These are phyloP conservation scores for Pterocles gutturalis DNA, from an alignment of 2,113 vertebrate species.

Conservation along the genomic window DNA sequence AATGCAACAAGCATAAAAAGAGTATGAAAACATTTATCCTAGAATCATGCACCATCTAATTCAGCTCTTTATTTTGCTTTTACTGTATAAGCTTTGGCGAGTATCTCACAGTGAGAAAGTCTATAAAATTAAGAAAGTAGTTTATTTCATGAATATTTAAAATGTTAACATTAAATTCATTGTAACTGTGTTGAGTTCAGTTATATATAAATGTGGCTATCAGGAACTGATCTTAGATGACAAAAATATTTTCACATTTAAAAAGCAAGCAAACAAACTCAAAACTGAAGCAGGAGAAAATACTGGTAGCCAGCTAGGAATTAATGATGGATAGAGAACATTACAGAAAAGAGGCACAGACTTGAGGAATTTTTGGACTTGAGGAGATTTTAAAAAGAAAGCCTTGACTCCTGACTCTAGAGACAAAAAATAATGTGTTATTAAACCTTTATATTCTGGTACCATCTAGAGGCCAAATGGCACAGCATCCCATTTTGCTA, in stretches of 20 bases:
- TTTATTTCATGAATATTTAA: background rate
- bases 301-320: background rate
- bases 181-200: background rate
- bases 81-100: background rate
- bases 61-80: background rate
- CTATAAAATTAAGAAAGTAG: background rate
- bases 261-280: background rate
- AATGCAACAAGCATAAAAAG: background rate
- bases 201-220: background rate
- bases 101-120: background rate
- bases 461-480: constrained; percentile 62
- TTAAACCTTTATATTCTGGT: constrained; percentile 52
- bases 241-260: background rate
- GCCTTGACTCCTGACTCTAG: background rate
- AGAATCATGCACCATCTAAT: background rate
- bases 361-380: background rate
- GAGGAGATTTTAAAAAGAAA: background rate
- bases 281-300: background rate
- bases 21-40: background rate
- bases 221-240: background rate
- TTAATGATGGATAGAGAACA: background rate
- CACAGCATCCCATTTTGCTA: background rate
- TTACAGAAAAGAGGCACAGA: background rate
- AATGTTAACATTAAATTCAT: background rate
- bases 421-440: background rate